Evolutionary conservation across 2,888 invertebrate genomes (phyloP).

Genomic region (Noctua fimbriata): DNA sequence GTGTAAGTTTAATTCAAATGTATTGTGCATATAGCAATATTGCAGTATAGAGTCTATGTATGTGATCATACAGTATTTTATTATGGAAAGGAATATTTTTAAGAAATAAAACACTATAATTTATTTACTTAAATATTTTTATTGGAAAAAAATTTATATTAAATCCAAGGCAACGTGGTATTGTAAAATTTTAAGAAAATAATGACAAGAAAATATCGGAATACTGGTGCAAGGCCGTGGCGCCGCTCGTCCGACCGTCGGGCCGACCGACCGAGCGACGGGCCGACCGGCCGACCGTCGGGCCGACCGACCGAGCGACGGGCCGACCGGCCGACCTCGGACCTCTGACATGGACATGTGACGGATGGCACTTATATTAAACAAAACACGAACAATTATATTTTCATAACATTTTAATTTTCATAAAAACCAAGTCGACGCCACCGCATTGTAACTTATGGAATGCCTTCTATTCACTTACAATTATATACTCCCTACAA

Average conservation of each 20-base stretch:
- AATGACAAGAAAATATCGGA: slow-evolving; percentile 78
- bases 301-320: slow-evolving; percentile 5
- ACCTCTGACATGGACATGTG: slow-evolving; percentile 64
- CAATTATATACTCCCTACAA: slow-evolving; percentile 85
- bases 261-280: slow-evolving; percentile 20
- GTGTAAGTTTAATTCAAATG: slow-evolving; percentile 13
- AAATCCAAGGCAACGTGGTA: slow-evolving; percentile 91
- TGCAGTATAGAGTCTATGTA: slow-evolving; percentile 34
- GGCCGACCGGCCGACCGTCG: not conserved
- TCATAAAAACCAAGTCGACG: slow-evolving; percentile 81
- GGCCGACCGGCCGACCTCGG: slow-evolving; percentile 42
- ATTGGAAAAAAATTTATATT: slow-evolving; percentile 89
- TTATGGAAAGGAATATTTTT: slow-evolving; percentile 38
- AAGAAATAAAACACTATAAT: slow-evolving; percentile 80
- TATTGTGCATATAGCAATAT: slow-evolving; percentile 19
- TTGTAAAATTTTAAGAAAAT: slow-evolving; percentile 86
- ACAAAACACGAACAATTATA: slow-evolving; percentile 77
- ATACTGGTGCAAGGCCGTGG: slow-evolving; percentile 62
- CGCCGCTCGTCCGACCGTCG: slow-evolving; percentile 46
- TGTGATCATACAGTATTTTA: slow-evolving; percentile 31
- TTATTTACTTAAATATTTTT: slow-evolving; percentile 88
- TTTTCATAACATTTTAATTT: slow-evolving; percentile 76
- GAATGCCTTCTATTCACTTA: slow-evolving; percentile 89
- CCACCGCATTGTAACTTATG: slow-evolving; percentile 86
- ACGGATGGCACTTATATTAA: slow-evolving; percentile 86